Evolutionary conservation across 2,797 vertebrate species (phyloP), one percentile per base, ranked within the genome.

Genomic region (Fistularia tabacaria): DNA sequence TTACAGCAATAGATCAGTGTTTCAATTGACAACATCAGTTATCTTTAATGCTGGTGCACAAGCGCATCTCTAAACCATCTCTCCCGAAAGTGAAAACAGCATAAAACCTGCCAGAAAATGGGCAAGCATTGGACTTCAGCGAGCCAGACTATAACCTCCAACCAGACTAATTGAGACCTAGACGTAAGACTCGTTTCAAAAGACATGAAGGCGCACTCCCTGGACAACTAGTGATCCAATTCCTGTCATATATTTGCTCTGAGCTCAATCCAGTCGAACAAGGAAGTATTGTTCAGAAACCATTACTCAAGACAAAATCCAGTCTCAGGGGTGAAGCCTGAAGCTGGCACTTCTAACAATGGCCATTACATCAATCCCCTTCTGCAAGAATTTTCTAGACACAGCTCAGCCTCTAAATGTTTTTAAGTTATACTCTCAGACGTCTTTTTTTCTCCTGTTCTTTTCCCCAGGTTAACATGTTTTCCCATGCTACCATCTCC

Each of bases 261-360:
- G 74, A 85, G 69, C 71, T 77, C 60, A 79, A 71, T 53, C 66
- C 61, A 57, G 69, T 44, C 57, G 49, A 84, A 88, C 80, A 87
- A 86, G 69, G 77, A 77, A 54, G 72, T 72, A 84, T 75, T 89
- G 82, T 87, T 81, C 66, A 60, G 49, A 83, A 76, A 59, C 70
- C 78, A 70, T 72, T 78, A 76, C 69, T 74, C 57, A 53, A 76
- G 70, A 84, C 79, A 82, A 58, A 79, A 78, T 80, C 57, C 77
- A 67, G 65, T 57, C 63, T 73, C 54, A 7, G 44, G 52, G 77
- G 59, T 71, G 69, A 85, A 81, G 69, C 52, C 58, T 68, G 57
- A 81, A 66, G 76, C 79, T 80, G 83, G 87, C 83, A 85, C 71
- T 69, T 87, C 82, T 79, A 82, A 87, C 82, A 86, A 83, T 68